Percentiles rank a stretch among this genome's conserved stretches.
Conservation (phyloP, 2,113 vertebrate genomes). For the Dicaeum eximium region DNA sequence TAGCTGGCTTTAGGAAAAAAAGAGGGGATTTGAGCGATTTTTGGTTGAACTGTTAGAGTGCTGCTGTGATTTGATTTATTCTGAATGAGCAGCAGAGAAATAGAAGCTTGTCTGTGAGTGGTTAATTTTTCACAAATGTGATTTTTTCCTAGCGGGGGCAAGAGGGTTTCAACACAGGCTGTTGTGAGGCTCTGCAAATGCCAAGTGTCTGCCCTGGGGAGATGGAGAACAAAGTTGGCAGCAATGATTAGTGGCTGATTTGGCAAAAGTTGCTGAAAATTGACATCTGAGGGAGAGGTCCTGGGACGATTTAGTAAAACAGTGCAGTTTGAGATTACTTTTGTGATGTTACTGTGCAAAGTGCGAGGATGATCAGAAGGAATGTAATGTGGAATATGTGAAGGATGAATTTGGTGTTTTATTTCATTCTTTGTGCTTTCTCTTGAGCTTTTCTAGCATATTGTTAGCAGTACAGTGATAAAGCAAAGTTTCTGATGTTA, state of each 20-base stretch:
- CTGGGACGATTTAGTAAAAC: neutral
- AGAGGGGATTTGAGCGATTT: neutral
- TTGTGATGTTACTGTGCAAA: neutral
- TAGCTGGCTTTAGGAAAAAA: neutral
- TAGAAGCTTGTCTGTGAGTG: neutral
- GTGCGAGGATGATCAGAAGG: neutral
- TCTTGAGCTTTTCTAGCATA: neutral
- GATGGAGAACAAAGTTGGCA: conserved; percentile 46
- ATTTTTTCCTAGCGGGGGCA: neutral
- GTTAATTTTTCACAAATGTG: conserved; percentile 32
- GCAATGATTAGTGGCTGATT: conserved; percentile 18
- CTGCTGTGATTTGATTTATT: neutral
- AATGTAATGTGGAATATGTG: neutral
- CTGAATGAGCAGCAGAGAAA: neutral
- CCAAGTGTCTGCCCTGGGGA: conserved; percentile 29
- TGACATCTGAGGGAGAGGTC: neutral
- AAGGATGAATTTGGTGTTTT: neutral
- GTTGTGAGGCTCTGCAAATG: conserved; percentile 11
- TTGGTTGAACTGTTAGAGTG: neutral
- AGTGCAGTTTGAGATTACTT: neutral
- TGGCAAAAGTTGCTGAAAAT: conserved; percentile 16
- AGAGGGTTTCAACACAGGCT: conserved; percentile 9
- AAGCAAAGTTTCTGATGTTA: neutral
- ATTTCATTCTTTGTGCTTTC: neutral
- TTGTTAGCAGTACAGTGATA: neutral